These are phyloP conservation scores for Pachycephus smyrnensis DNA, from an alignment of 2,888 invertebrate species.

Conservation along the genomic window DNA sequence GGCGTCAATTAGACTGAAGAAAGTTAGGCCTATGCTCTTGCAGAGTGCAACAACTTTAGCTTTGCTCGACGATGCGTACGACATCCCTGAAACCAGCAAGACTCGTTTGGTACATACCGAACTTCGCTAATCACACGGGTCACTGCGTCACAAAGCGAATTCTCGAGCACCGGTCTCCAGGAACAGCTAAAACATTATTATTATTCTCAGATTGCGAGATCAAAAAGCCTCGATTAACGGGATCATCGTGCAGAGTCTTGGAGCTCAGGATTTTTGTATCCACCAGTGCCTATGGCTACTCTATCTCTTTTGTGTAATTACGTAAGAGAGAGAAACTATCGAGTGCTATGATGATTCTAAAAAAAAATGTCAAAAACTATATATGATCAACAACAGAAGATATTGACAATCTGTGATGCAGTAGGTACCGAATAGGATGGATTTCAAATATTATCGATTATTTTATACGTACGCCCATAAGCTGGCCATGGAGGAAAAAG, in stretches of 20 bases:
- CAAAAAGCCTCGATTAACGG: conserved; percentile 35
- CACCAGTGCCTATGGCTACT: not conserved
- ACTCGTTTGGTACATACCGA: conserved; percentile 32
- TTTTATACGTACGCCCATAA: conserved; percentile 30
- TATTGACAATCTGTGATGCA: not conserved
- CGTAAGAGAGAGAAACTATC: not conserved
- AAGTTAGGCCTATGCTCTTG: not conserved
- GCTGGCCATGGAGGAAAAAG: conserved; percentile 43
- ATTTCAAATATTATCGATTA: not conserved
- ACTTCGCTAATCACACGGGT: conserved; percentile 65
- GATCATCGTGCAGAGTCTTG: not conserved
- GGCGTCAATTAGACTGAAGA: not conserved
- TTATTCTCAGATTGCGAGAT: conserved; percentile 32
- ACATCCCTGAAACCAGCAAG: conserved; percentile 49
- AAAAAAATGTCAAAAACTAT: not conserved
- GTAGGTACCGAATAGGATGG: not conserved
- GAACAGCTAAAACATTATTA: conserved; percentile 47
- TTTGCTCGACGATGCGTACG: conserved; percentile 49
- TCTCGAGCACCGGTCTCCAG: conserved; percentile 41
- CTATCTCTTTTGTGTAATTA: not conserved
- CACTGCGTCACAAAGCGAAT: conserved; percentile 62
- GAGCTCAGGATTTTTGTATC: not conserved
- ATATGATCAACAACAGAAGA: not conserved
- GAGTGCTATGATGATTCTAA: not conserved
- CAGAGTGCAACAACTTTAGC: conserved; percentile 31